These are phyloP conservation scores for Mesochorus sp. DNA, from an alignment of 2,888 invertebrate species.

Conservation along the genomic window DNA sequence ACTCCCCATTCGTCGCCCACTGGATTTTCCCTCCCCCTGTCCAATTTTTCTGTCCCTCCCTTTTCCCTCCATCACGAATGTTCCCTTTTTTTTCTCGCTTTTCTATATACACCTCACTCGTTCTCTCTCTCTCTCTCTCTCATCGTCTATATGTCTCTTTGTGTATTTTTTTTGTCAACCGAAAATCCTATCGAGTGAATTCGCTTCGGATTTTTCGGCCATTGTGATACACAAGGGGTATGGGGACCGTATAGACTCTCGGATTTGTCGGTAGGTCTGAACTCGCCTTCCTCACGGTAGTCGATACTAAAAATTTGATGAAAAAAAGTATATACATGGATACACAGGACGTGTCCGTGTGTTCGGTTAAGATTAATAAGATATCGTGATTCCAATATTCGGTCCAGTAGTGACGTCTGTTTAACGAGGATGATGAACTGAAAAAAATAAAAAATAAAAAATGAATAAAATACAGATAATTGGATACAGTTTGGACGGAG, in stretches of 20 bases:
- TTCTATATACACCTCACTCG: slow-evolving; percentile 38
- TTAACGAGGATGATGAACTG: no score
- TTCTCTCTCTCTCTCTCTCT: slow-evolving; percentile 50
- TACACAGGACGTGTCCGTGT: neutral
- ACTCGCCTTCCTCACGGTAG: no score
- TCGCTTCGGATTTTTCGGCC: slow-evolving; percentile 13
- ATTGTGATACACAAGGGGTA: slow-evolving; percentile 51
- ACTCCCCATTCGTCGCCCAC: slow-evolving; percentile 40
- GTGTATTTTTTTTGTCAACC: slow-evolving; percentile 19
- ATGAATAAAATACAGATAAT: no score
- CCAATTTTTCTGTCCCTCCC: slow-evolving; percentile 25
- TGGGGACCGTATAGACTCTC: slow-evolving; percentile 4
- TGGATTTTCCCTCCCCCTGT: slow-evolving; percentile 47
- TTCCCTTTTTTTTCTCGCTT: slow-evolving; percentile 25
- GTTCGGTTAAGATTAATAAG: slow-evolving; percentile 39
- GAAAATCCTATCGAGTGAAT: slow-evolving; percentile 45
- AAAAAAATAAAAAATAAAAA: no score
- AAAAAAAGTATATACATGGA: no score
- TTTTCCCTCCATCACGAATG: slow-evolving; percentile 22
- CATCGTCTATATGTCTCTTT: neutral
- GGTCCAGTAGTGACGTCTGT: no score
- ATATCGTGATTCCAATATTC: slow-evolving; percentile 42
- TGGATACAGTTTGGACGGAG: no score
- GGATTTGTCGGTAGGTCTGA: slow-evolving; percentile 35
- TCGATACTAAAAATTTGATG: no score